phyloP scores from a whole-genome alignment of 2,113 vertebrate genomes.

The Orthochromis malagaraziensis region DNA sequence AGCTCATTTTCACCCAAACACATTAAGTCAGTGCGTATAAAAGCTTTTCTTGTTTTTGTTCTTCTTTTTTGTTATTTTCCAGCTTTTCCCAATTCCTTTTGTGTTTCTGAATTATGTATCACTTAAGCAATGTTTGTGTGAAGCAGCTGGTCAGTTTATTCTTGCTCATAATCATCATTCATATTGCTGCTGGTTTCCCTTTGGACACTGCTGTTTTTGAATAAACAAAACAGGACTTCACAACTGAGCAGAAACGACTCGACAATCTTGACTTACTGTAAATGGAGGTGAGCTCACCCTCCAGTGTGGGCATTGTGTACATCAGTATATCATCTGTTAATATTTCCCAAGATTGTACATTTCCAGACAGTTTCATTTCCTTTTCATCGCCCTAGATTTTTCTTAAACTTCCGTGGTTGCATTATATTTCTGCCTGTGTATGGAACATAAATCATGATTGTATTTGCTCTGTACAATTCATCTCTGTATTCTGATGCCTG shows the following conservation, averaged over 20 bases:
- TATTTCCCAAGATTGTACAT: not conserved
- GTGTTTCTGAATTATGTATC: not conserved
- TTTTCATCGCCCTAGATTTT: not conserved
- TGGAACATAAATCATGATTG: slow-evolving; percentile 8
- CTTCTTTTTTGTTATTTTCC: not conserved
- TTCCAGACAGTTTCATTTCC: not conserved
- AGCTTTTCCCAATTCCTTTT: not conserved
- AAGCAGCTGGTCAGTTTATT: not conserved
- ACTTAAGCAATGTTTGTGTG: not conserved
- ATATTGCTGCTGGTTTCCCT: not conserved
- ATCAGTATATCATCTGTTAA: not conserved
- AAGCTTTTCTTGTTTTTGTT: not conserved
- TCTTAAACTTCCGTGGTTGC: slow-evolving; percentile 17
- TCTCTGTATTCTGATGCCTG: slow-evolving; percentile 25
- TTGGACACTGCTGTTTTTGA: not conserved
- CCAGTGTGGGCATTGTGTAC: not conserved
- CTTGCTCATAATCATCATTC: not conserved
- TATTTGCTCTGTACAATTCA: not conserved
- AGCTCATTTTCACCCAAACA: not conserved
- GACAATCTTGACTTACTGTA: slow-evolving; percentile 22
- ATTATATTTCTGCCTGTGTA: not conserved
- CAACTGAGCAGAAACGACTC: not conserved
- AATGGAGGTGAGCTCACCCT: not conserved
- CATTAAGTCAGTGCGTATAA: not conserved
- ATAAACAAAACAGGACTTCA: not conserved